These are phyloP conservation scores for Nettapus auritus DNA, from an alignment of 2,113 vertebrate genomes.

Conservation along the genomic window DNA sequence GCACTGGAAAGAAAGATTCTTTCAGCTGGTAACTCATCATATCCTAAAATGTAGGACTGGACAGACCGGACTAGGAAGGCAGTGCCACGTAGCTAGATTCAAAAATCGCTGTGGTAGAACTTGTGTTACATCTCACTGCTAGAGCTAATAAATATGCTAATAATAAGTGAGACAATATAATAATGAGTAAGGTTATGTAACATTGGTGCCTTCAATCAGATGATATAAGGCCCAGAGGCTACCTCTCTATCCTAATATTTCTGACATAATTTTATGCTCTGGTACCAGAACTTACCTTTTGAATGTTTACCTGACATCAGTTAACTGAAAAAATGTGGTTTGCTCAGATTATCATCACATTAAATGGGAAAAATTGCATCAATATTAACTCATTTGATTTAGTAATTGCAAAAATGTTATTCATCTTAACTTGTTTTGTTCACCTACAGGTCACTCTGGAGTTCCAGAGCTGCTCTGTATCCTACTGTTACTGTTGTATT, in stretches of 20 bases:
- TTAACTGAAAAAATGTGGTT: not conserved
- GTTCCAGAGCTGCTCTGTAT: not conserved
- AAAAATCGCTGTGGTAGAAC: not conserved
- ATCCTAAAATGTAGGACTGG: not conserved
- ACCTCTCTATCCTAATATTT: not conserved
- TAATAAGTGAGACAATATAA: not conserved
- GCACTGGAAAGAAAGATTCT: not conserved
- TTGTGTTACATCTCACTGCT: not conserved
- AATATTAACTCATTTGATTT: not conserved
- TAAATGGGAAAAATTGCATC: not conserved
- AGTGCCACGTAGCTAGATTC: not conserved
- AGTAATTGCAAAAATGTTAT: not conserved
- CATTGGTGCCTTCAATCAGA: not conserved
- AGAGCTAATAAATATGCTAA: not conserved
- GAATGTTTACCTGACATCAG: constrained; percentile 15
- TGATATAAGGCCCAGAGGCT: not conserved
- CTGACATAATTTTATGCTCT: not conserved
- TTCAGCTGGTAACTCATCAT: not conserved
- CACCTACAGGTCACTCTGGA: not conserved
- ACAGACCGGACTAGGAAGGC: not conserved
- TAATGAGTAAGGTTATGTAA: constrained; percentile 1
- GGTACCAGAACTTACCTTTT: not conserved
- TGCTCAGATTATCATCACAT: not conserved
- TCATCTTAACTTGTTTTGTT: not conserved
- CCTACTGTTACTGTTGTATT: not conserved